Percentiles rank a stretch among this genome's conserved stretches.
phyloP scores from a whole-genome alignment of 53 echinoderm and acorn worm genomes.

The Apostichopus leukothele region DNA sequence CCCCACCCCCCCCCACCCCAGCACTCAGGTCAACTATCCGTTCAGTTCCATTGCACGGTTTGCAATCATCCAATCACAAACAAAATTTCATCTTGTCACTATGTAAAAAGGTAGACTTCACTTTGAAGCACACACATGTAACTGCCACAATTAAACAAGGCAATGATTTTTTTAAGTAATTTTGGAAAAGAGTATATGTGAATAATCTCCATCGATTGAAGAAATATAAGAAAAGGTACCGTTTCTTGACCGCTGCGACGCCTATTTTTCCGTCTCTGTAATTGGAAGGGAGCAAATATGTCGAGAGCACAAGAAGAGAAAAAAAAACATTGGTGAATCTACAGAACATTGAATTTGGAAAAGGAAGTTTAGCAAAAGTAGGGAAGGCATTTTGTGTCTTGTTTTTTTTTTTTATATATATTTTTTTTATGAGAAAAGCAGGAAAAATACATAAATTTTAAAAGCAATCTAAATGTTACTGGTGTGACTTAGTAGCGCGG shows the following conservation, averaged over 20 bases:
- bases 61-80: no score
- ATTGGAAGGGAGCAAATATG: constrained; percentile 68
- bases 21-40: no score
- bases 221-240: constrained; percentile 69
- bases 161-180: no score
- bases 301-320: constrained; percentile 43
- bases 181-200: neutral
- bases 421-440: neutral
- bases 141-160: no score
- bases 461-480: constrained; percentile 22
- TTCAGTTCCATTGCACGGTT: no score
- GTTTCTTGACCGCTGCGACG: constrained; percentile 91
- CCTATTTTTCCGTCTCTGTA: constrained; percentile 94
- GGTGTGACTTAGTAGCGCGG: constrained; percentile 16
- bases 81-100: no score
- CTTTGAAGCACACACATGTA: no score
- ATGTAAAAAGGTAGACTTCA: no score
- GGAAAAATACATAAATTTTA: neutral
- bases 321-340: constrained; percentile 46
- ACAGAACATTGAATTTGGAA: constrained; percentile 28
- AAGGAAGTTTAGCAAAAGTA: constrained; percentile 6
- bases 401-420: neutral
- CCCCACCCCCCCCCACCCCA: no score
- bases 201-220: constrained; percentile 42
- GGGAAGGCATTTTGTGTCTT: constrained; percentile 20